These are phyloP conservation scores for Tromatobia lineatoria DNA, from an alignment of 2,888 invertebrate genomes.

Conservation along the genomic window DNA sequence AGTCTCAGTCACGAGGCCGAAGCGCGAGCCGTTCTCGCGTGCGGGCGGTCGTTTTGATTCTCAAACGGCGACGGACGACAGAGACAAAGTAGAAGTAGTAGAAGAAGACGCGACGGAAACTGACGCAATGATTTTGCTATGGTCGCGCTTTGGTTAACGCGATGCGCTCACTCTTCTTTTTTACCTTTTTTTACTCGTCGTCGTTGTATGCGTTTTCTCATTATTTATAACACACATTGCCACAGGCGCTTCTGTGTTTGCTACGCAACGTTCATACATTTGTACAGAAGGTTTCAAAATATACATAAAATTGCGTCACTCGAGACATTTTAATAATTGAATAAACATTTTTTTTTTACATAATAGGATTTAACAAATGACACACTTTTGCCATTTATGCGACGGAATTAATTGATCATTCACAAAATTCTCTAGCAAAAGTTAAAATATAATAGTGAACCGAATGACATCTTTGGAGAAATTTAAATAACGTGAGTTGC, in stretches of 20 bases:
- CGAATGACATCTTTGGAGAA: too few species aligned
- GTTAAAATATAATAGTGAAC: too few species aligned
- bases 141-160: slow-evolving; percentile 18
- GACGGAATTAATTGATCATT: too few species aligned
- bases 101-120: slow-evolving; percentile 1
- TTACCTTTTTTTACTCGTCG: neutral
- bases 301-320: neutral
- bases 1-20: slow-evolving; percentile 41
- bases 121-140: slow-evolving; percentile 40
- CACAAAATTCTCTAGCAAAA: too few species aligned
- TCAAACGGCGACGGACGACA: slow-evolving; percentile 37
- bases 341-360: neutral
- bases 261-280: slow-evolving; percentile 3
- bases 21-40: slow-evolving; percentile 34
- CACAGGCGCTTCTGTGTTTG: slow-evolving; percentile 1
- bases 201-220: slow-evolving; percentile 9
- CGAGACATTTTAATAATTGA: neutral
- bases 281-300: neutral
- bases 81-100: slow-evolving; percentile 18
- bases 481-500: too few species aligned
- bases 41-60: slow-evolving; percentile 49
- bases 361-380: too few species aligned
- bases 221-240: slow-evolving; percentile 45
- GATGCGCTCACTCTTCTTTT: slow-evolving; percentile 10
- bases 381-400: too few species aligned